Evolutionary conservation across 1,140 invertebrate genomes (phyloP), one percentile per base, ranked within the genome.

Genomic region (Lepidurus arcticus): DNA sequence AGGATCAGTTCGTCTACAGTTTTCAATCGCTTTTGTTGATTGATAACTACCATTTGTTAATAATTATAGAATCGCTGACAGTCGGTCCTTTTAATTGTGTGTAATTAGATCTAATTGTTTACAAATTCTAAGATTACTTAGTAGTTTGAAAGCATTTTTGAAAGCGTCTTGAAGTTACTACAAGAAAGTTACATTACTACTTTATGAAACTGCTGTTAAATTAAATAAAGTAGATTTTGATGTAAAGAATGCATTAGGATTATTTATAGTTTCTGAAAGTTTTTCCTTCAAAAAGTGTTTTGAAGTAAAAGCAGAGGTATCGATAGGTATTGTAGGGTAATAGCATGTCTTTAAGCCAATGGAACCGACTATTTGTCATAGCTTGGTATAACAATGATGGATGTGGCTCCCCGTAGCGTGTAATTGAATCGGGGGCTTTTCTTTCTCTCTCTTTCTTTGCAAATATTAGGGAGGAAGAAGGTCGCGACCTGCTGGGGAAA

Each of bases 401-500:
- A 65, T 65, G 53, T 21, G 53, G 53, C 53, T 11, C 53, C 53
- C 53, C 53, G 53, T 65, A 65, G 53, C 53, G 53, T 65, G 53
- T 65, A 65, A 65, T 65, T 65, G 21, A 77, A 80, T 77, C 21
- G 45, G 45, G 45, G 10, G 45, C 45, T 47, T 47, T 47, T 47
- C 45, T 47, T 13, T 65, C 21, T 21, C 16, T 65, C 78, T 76
- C 73, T 80, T 79, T 74, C 34, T 34, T 3, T 34, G 34, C 4
- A 34, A 34, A 77, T 88, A 88, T 24, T 86, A 97, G 96, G 91
- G 96, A 98, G 84, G 97, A 99, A 86, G 97, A 99, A 89, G 97
- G 97, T 13, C 90, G 95, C 77, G 97, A 99, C 87, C 86, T 98
- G 44, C 89, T 98, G 9, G 95, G 95, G 8, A 98, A 98, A 85